These are phyloP conservation scores for Parotocinclus haroldoi DNA, from an alignment of 2,797 vertebrate genomes.

Conservation along the genomic window DNA sequence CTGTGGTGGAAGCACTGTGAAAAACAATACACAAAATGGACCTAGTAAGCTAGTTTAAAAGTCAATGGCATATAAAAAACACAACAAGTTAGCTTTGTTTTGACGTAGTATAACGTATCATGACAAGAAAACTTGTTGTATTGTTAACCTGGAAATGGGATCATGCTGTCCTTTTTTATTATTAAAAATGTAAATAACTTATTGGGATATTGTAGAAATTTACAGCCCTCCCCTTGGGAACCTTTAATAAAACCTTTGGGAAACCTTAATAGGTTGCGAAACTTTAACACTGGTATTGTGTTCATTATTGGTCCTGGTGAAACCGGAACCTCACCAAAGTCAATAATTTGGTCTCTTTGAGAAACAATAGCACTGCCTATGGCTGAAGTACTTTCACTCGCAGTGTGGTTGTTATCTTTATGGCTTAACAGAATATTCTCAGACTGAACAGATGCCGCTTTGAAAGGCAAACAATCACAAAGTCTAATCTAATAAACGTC, in stretches of 20 bases:
- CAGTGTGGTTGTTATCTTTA: background rate
- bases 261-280: background rate
- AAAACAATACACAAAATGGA: background rate
- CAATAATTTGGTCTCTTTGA: conserved; percentile 21
- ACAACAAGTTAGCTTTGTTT: too few species aligned
- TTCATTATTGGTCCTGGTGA: conserved; percentile 1
- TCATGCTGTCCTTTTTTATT: too few species aligned
- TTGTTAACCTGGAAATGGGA: too few species aligned
- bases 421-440: too few species aligned
- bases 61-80: background rate
- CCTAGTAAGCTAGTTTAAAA: background rate
- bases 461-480: too few species aligned
- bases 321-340: conserved; percentile 33
- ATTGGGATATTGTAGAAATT: too few species aligned
- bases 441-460: too few species aligned
- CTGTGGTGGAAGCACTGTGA: conserved; percentile 82
- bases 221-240: background rate
- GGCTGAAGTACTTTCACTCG: conserved; percentile 15
- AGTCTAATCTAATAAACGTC: too few species aligned
- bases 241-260: conserved; percentile 3
- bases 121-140: background rate
- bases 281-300: conserved; percentile 19
- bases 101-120: background rate
- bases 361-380: conserved; percentile 20
- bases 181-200: too few species aligned